Percentiles rank a stretch among this genome's conserved stretches.
Conservation (phyloP, 2,113 vertebrate species). For the Oxyruncus cristatus region DNA sequence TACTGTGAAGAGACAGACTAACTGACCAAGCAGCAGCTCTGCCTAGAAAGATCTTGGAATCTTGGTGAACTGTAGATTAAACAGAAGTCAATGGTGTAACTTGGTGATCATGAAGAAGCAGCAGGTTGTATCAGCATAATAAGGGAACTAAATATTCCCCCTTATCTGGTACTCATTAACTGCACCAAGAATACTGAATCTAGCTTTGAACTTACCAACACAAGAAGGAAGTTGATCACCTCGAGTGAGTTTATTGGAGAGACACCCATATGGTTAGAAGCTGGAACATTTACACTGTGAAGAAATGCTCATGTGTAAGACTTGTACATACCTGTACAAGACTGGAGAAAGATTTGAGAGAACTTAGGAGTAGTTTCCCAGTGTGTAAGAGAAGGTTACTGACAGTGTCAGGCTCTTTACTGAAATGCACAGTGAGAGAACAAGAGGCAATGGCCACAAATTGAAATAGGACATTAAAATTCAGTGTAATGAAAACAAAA, state of each 20-base stretch:
- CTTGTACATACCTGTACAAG: background rate
- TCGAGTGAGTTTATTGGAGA: background rate
- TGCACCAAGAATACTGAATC: background rate
- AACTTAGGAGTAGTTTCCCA: background rate
- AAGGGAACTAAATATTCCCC: background rate
- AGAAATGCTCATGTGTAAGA: background rate
- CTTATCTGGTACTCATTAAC: background rate
- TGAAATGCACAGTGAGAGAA: background rate
- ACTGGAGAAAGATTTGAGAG: background rate
- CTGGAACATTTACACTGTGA: background rate
- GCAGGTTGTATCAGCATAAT: background rate
- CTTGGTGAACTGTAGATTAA: background rate
- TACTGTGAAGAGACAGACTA: background rate
- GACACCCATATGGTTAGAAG: background rate
- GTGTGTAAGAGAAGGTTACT: background rate
- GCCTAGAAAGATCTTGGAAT: background rate
- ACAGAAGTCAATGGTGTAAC: background rate
- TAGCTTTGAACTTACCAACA: background rate
- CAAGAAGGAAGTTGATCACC: background rate
- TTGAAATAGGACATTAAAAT: background rate
- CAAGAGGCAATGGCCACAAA: background rate
- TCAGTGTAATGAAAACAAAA: background rate
- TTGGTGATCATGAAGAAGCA: background rate
- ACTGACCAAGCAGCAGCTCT: background rate
- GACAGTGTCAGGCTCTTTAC: background rate